Percentiles rank a stretch among this genome's conserved stretches.
Conservation (phyloP, 2,797 vertebrate species). For the Manis pentadactyla region DNA sequence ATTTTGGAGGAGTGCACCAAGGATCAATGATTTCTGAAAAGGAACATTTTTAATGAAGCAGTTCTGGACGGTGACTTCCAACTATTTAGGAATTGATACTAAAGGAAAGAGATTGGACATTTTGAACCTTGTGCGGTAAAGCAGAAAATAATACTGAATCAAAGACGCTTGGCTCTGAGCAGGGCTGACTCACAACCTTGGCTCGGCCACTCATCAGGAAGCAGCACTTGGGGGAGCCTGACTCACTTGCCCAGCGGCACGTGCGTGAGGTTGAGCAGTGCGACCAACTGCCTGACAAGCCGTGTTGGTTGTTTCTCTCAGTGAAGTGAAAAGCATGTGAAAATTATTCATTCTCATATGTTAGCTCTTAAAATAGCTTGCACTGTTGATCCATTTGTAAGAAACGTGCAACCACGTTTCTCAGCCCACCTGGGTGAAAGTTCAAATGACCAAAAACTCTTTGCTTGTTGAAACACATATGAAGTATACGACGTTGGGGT, state of each 20-base stretch:
- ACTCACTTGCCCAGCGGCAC: constrained; percentile 69
- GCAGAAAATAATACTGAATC: constrained; percentile 61
- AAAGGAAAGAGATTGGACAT: constrained; percentile 75
- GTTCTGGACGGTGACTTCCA: constrained; percentile 64
- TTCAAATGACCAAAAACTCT: background rate
- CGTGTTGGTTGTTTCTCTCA: constrained; percentile 65
- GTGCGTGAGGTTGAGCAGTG: constrained; percentile 67
- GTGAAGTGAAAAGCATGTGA: constrained; percentile 77
- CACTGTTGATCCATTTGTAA: constrained; percentile 58
- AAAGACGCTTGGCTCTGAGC: constrained; percentile 71
- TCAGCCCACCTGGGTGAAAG: constrained; percentile 55
- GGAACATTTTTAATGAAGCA: constrained; percentile 74
- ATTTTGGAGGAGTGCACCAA: constrained; percentile 64
- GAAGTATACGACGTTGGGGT: background rate
- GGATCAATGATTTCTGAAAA: constrained; percentile 75
- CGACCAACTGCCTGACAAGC: constrained; percentile 72
- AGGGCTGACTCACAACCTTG: constrained; percentile 80
- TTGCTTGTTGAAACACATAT: background rate
- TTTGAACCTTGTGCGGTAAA: constrained; percentile 70
- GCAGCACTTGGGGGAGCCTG: constrained; percentile 67
- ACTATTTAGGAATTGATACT: constrained; percentile 52
- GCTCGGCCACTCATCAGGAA: constrained; percentile 78
- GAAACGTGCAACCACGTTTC: constrained; percentile 54
- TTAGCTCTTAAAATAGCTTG: constrained; percentile 75
- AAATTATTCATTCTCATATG: constrained; percentile 85